Base-by-base conservation (phyloP, 2,888 invertebrate species). In the Caenorhabditis sp. region DNA sequence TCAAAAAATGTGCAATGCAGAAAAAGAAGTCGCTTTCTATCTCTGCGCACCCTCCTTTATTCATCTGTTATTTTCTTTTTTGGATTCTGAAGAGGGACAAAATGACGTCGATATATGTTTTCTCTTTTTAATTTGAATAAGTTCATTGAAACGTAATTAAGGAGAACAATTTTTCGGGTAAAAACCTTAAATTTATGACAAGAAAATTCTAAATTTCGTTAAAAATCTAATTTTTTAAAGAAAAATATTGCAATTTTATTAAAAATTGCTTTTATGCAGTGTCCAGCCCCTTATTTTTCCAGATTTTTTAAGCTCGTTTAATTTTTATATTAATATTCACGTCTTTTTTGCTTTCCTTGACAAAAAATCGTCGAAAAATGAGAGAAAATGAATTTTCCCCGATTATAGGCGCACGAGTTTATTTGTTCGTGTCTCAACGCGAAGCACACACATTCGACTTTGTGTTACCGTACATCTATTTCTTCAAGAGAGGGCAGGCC, bases 361-460 rank as follows among this genome's bases (percentile, higher is more conserved):
- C 20, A 21, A 21, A 52, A 52, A 52, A 52, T 21, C 52, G 20
- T 52, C 4, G 21, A 52, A 52, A 52, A 52, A 21, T 21, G 20
- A 52, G 21, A 23, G 21, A 52, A 2, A 52, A 56, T 8, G 14
- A 27, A 25, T 52, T 23, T 53, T 21, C n/a, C n/a, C n/a, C n/a
- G 23, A 50, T 36, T 61, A 71, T 67, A 71, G 71, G 67, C 71
- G 67, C 71, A 63, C 54, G 25, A 52, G 23, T n/a, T 68, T 68
- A 21, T 7, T 5, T 31, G 59, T 7, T 23, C 3, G 59, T 64
- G 72, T 72, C 72, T 72, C 67, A 64, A 59, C 57, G n/a, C 67
- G 72, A 31, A 31, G 12, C 17, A 25, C 25, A 43, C 43, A 62
- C 62, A 67, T 10, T 27, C 27, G 50, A 56, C 21, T 43, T 60